A percentile compares a stretch with the other conserved stretches of the same genome.
phyloP scores from a whole-genome alignment of 2,797 vertebrate species.

The Scyliorhinus canicula region DNA sequence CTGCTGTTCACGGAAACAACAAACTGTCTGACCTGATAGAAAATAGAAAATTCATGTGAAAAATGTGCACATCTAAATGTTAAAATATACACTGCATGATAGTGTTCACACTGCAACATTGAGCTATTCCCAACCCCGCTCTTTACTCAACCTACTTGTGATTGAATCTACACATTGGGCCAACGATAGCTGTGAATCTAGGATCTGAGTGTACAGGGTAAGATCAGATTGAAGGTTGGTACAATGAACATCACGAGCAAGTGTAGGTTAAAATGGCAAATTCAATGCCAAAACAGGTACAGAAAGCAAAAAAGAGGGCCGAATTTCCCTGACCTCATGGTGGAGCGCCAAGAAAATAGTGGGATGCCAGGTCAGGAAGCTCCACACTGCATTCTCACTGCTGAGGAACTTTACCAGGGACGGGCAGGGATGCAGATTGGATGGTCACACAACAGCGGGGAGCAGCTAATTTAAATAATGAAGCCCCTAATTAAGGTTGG shows the following conservation, averaged over 20 bases:
- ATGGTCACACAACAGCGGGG: no score
- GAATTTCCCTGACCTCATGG: no score
- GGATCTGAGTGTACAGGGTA: not conserved
- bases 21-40: slow-evolving; percentile 71
- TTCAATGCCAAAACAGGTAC: not conserved
- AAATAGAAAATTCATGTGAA: not conserved
- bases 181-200: not conserved
- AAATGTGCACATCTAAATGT: not conserved
- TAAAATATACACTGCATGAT: not conserved
- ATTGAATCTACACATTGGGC: not conserved
- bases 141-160: not conserved
- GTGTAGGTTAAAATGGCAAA: not conserved
- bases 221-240: not conserved
- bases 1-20: slow-evolving; percentile 73
- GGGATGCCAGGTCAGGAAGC: not conserved
- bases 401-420: not conserved
- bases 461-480: not conserved
- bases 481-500: not conserved
- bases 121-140: not conserved
- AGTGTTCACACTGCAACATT: not conserved
- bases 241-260: not conserved
- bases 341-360: no score
- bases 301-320: not conserved
- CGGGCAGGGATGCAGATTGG: not conserved
- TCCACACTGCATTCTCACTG: not conserved